Evolutionary conservation across 2,113 vertebrate genomes (phyloP).

Genomic region (Saguinus midas): DNA sequence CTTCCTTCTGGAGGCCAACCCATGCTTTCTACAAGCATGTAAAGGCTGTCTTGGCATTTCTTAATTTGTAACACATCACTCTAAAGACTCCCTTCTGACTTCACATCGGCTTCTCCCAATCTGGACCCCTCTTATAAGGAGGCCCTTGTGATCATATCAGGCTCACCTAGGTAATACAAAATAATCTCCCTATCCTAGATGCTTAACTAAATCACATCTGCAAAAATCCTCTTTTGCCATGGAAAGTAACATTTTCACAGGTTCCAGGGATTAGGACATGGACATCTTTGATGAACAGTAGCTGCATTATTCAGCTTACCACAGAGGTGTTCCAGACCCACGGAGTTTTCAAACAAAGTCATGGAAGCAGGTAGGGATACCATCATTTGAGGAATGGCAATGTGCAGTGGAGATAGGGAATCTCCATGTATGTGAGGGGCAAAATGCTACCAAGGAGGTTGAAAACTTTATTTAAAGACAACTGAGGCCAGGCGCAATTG

Average conservation of each 20-base stretch:
- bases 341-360: background rate
- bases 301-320: background rate
- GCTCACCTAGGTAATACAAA: background rate
- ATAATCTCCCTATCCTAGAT: background rate
- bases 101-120: background rate
- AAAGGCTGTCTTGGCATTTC: background rate
- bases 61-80: background rate
- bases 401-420: background rate
- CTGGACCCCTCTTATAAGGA: background rate
- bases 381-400: background rate
- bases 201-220: background rate
- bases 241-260: background rate
- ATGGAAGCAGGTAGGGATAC: background rate
- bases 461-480: background rate
- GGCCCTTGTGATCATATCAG: background rate
- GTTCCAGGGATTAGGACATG: background rate
- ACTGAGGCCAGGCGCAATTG: background rate
- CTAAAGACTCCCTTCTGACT: background rate
- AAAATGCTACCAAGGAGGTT: background rate
- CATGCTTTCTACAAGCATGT: background rate
- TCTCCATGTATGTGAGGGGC: no score
- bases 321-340: background rate
- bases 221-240: background rate
- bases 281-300: fast-evolving
- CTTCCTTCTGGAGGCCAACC: background rate